Evolutionary conservation across 2,888 invertebrate species (phyloP).

Genomic region (Nezara viridula): DNA sequence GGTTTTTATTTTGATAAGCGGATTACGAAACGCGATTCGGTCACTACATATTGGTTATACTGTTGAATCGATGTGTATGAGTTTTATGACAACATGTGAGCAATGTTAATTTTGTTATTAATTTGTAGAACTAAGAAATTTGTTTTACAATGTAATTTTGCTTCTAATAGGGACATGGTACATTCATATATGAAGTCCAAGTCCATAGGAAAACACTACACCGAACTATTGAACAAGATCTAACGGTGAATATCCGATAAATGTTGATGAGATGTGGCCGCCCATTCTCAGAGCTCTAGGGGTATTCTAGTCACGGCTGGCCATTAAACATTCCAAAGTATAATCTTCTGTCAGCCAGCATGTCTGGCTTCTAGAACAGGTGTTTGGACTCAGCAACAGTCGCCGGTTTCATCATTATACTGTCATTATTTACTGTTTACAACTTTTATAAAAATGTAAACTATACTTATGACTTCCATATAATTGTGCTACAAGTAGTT

Average conservation of each 20-base stretch:
- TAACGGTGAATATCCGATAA: constrained; percentile 33
- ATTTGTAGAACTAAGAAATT: no score
- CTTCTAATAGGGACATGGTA: neutral
- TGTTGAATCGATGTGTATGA: no score
- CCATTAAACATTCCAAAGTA: constrained; percentile 31
- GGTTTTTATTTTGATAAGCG: no score
- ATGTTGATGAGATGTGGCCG: constrained; percentile 1
- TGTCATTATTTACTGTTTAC: no score
- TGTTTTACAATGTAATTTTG: neutral
- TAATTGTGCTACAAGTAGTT: no score
- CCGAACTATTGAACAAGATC: neutral
- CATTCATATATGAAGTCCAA: neutral
- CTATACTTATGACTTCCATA: no score
- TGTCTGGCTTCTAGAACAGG: neutral
- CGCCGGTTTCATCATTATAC: neutral
- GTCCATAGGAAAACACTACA: neutral
- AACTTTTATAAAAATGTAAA: no score
- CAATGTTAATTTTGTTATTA: no score
- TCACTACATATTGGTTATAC: no score
- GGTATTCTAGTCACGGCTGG: constrained; percentile 10
- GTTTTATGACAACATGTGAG: no score
- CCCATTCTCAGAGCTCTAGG: neutral
- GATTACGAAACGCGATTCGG: no score
- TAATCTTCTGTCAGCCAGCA: neutral
- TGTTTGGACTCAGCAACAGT: neutral